Conservation (phyloP, 2,888 invertebrate species). For the Rhimphoctona megacephalus region DNA sequence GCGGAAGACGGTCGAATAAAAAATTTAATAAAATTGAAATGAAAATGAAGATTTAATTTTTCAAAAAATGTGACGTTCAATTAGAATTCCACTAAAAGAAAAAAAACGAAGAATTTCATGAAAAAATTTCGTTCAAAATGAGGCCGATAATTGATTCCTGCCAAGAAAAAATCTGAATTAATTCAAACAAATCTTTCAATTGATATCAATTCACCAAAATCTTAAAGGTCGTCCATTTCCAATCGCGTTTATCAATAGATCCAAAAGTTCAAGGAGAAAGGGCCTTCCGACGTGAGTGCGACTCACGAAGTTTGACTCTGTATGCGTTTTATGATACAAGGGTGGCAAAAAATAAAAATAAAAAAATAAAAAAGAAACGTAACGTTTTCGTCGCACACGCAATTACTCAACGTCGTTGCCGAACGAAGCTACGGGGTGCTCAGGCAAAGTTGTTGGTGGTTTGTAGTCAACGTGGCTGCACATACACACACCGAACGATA, state of each 20-base stretch:
- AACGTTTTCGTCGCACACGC: slow-evolving; percentile 17
- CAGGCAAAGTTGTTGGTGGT: slow-evolving; percentile 16
- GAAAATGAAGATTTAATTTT: not conserved
- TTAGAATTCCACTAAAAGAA: not conserved
- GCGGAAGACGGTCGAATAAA: not conserved
- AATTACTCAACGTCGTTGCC: slow-evolving; percentile 35
- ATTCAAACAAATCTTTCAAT: not conserved
- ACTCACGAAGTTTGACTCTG: not conserved
- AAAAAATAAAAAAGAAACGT: not conserved
- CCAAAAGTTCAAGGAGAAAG: not conserved
- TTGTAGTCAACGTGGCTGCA: slow-evolving; percentile 34
- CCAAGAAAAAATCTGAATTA: not conserved
- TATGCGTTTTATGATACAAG: not conserved
- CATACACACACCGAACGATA: slow-evolving; percentile 47
- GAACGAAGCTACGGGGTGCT: slow-evolving; percentile 23
- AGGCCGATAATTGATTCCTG: too few species aligned
- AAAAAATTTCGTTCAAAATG: not conserved
- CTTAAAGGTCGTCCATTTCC: not conserved
- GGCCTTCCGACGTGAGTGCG: not conserved
- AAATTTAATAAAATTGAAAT: not conserved
- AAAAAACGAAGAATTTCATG: not conserved
- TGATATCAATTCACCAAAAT: not conserved
- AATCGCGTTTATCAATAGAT: not conserved
- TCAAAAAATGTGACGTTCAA: not conserved
- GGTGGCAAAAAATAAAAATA: too few species aligned